Base-by-base conservation (phyloP, 2,797 vertebrate species). In the Psittacula derbiana region DNA sequence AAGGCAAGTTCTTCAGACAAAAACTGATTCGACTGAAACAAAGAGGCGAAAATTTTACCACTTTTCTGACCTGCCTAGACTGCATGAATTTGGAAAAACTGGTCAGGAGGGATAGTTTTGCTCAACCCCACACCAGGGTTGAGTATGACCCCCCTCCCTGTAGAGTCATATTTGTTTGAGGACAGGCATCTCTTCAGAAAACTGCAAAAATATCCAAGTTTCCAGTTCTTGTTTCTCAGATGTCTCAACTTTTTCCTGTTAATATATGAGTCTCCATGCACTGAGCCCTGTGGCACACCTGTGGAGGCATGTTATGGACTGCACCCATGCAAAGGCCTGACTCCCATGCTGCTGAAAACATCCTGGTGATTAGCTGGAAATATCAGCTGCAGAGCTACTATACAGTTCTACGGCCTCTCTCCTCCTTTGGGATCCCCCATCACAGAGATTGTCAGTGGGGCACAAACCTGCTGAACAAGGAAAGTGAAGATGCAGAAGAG, bases 221-320 rank as follows among this genome's bases (percentile, higher is more conserved):
- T 75, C 27, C 40, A 53, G 33, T 31, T 64, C 30, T 66, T 80
- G 12, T 13, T 41, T 27, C 61, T 58, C 23, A 46, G 18, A 33
- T 25, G 11, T 15, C 30, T 75, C 21, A 41, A 0, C 4, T 10
- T 49, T n/a, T 75, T 53, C 31, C 20, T 41, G 5, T 16, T 57
- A 47, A 13, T 9, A 9, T 6, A 5, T 2, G 7, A 46, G 33
- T 27, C 28, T 27, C 38, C 31, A 5, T 12, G 33, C 58, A 60
- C 50, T 20, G 50, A 76, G 55, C 16, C 31, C 38, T 49, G 38
- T 16, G 18, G 53, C 46, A 47, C 33, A 67, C 3, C 17, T 38
- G 10, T 30, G 14, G 25, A 11, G 4, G 2, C 23, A 19, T 1
- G 1, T 14, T 5, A 11, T 15, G 18, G 27, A 69, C 46, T 1